phyloP scores from a whole-genome alignment of 1,140 invertebrate genomes.

The Drosophila subpulchrella region DNA sequence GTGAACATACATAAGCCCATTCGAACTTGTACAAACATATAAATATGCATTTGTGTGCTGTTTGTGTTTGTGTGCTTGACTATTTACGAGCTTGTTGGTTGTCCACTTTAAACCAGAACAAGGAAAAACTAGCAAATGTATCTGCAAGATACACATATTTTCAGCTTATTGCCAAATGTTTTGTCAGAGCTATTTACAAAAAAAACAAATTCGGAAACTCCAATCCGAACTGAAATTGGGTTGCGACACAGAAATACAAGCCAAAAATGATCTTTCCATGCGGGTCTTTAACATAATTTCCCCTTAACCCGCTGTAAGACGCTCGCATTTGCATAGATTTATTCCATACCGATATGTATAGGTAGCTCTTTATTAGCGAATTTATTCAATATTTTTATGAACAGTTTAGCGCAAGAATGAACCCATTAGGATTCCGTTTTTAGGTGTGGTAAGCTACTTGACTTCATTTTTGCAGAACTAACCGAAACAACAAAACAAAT shows the following conservation, averaged over 20 bases:
- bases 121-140: slow-evolving; percentile 57
- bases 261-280: slow-evolving; percentile 34
- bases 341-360: slow-evolving; percentile 20
- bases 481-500: neutral
- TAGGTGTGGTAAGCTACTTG: slow-evolving; percentile 62
- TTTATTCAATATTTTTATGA: slow-evolving; percentile 58
- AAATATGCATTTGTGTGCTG: slow-evolving; percentile 8
- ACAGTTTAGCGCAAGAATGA: slow-evolving; percentile 49
- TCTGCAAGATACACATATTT: slow-evolving; percentile 61
- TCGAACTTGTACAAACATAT: slow-evolving; percentile 19
- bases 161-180: slow-evolving; percentile 44
- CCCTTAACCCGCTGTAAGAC: slow-evolving; percentile 30
- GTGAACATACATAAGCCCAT: slow-evolving; percentile 26
- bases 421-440: slow-evolving; percentile 48
- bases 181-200: slow-evolving; percentile 39
- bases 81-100: slow-evolving; percentile 76
- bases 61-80: slow-evolving; percentile 37
- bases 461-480: slow-evolving; percentile 28
- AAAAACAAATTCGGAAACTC: slow-evolving; percentile 5
- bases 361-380: slow-evolving; percentile 22
- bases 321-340: slow-evolving; percentile 60
- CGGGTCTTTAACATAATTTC: slow-evolving; percentile 38
- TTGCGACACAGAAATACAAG: slow-evolving; percentile 59
- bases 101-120: slow-evolving; percentile 75
- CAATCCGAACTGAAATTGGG: slow-evolving; percentile 50